phyloP scores from a whole-genome alignment of 2,113 vertebrate genomes.

The Pseudorasbora parva region DNA sequence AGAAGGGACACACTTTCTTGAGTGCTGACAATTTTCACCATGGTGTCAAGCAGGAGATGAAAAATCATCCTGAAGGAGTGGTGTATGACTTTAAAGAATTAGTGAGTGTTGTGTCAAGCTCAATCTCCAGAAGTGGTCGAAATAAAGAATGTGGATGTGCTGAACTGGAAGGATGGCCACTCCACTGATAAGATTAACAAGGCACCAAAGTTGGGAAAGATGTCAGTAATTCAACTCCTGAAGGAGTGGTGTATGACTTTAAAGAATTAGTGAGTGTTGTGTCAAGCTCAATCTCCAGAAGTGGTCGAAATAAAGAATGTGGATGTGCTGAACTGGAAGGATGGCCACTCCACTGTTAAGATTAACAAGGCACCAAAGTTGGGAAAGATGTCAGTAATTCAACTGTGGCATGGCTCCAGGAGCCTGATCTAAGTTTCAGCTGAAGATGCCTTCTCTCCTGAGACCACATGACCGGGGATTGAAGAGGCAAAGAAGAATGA shows the following conservation, averaged over 20 bases:
- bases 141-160: background rate
- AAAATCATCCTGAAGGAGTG: background rate
- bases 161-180: no score
- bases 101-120: background rate
- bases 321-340: background rate
- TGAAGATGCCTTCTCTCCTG: no score
- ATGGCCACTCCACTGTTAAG: no score
- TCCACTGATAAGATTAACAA: no score
- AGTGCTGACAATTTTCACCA: background rate
- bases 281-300: background rate
- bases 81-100: background rate
- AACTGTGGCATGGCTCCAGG: no score
- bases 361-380: no score
- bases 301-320: background rate
- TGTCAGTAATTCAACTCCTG: background rate
- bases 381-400: no score
- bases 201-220: no score
- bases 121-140: background rate
- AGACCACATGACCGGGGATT: no score
- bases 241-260: background rate
- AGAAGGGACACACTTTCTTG: background rate
- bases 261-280: background rate
- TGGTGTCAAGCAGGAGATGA: background rate
- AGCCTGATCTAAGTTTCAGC: no score
- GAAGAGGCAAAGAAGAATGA: background rate